Percentiles rank a stretch among this genome's conserved stretches.
Evolutionary conservation across 2,888 invertebrate genomes (phyloP).

Genomic region (Biston stratarius): DNA sequence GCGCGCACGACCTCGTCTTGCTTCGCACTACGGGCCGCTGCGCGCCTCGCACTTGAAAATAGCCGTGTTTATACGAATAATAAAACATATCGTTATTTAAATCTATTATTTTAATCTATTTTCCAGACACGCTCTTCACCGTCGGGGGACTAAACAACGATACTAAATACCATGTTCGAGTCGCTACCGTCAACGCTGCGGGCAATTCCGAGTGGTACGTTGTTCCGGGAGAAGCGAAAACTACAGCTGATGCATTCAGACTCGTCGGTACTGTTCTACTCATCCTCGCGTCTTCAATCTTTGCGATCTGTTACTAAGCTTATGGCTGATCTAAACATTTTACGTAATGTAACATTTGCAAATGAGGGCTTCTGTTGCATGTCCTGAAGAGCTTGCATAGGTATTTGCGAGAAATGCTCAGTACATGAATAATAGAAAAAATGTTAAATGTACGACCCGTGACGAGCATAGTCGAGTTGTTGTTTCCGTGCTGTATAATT

Average conservation of each 20-base stretch:
- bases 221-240: conserved; percentile 50
- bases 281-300: conserved; percentile 48
- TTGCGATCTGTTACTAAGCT: conserved; percentile 49
- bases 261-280: conserved; percentile 47
- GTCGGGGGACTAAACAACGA: conserved; percentile 66
- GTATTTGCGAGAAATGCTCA: no score
- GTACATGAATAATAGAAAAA: no score
- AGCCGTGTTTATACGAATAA: no score
- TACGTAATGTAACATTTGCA: not conserved
- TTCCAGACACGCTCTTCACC: conserved; percentile 64
- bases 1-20: no score
- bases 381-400: not conserved
- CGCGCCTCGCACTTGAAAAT: no score
- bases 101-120: no score
- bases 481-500: no score
- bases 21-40: no score
- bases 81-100: no score
- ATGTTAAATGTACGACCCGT: no score
- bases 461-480: no score
- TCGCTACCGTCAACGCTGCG: conserved; percentile 71
- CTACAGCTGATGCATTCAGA: conserved; percentile 52
- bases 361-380: not conserved
- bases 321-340: conserved; percentile 1
- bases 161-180: conserved; percentile 70
- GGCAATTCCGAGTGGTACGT: conserved; percentile 75